phyloP scores from a whole-genome alignment of 2,113 vertebrate species.

The Dasyprocta punctata region DNA sequence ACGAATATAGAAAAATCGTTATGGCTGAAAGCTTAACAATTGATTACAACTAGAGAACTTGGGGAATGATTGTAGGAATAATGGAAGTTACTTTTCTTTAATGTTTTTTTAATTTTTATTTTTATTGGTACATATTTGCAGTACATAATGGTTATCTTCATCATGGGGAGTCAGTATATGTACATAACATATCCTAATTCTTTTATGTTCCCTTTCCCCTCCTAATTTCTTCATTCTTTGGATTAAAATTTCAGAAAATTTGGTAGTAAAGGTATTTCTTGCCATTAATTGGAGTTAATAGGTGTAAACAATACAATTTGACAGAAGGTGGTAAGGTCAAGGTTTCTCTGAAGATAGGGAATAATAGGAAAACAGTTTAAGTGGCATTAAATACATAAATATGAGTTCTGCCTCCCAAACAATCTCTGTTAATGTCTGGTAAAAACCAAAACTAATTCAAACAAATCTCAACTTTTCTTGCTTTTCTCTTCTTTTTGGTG shows the following conservation, averaged over 20 bases:
- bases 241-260: conserved; percentile 36
- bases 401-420: not conserved
- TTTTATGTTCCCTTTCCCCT: not conserved
- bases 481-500: not conserved
- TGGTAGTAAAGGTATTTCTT: conserved; percentile 20
- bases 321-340: not conserved
- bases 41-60: not conserved
- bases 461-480: not conserved
- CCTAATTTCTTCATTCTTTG: not conserved
- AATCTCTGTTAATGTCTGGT: not conserved
- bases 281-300: not conserved
- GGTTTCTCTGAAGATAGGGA: conserved; percentile 15
- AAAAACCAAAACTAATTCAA: not conserved
- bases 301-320: not conserved
- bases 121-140: not conserved
- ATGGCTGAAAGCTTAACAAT: not conserved
- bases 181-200: not conserved
- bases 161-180: not conserved
- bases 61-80: not conserved
- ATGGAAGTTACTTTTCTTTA: no score
- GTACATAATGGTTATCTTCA: not conserved
- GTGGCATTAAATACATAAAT: not conserved
- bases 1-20: no score
- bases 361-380: not conserved
- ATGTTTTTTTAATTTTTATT: not conserved